Evolutionary conservation across 1,140 invertebrate species (phyloP), one percentile per base, ranked within the genome.

Genomic region (Anadara kagoshimensis): DNA sequence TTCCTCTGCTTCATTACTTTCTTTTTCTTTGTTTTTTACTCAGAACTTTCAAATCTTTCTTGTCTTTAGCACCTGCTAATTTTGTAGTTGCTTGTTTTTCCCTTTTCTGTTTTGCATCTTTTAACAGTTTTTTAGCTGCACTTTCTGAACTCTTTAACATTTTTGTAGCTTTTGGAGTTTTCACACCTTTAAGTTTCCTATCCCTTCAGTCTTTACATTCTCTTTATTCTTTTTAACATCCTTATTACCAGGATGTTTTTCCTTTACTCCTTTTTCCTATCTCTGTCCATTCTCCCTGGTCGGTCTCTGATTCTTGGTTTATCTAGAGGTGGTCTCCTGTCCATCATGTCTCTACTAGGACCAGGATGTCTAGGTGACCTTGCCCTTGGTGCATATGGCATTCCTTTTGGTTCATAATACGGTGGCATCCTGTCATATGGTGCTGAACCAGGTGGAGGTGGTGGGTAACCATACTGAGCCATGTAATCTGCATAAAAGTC

Each of bases 1-100:
- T 20, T 77, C 65, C 51, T 66, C 59, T 58, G 4, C 24, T 74
- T 64, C 56, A 26, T 2, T 57, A 82, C 89, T 88, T 3, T 90
- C 87, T 70, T 87, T 86, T 73, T 90, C 85, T 66, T 81, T 81
- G 62, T 85, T 53, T 12, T 76, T 71, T 57, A 82, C 83, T 26
- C 89, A 85, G 5, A 85, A 86, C 63, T 54, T 14, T 63, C 53
- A 22, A 16, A 58, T 62, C 61, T 62, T 62, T 45, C 24, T 44
- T 71, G 24, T 63, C 36, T 43, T 63, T 36, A 36, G 29, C 29
- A 36, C 29, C 7, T 3, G 29, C 29, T 36, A 36, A 36, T 36
- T 36, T 36, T 36, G 29, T 36, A 36, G 29, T 36, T 36, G 29
- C 29, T 7, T 69, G 5, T 63, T 47, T 20, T 61, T 10, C 14